Base-by-base conservation (phyloP, 2,888 invertebrate species). In the Synergus japonicus region DNA sequence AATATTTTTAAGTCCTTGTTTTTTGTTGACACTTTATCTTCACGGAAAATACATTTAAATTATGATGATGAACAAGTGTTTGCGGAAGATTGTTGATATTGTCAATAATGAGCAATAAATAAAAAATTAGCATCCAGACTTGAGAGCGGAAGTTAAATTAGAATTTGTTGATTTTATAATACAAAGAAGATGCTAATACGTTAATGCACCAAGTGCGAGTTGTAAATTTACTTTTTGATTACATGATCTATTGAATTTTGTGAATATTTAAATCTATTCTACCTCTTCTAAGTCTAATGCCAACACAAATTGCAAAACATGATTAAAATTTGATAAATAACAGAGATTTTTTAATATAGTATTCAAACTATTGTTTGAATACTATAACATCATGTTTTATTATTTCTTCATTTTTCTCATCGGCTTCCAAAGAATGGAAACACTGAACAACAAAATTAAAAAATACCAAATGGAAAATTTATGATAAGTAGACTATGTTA, bases 221-320 rank as follows among this genome's bases (percentile, higher is more conserved):
- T 44, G 66, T n/a, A 79, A 78, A 60, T 18, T 58, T 12, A 63
- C 63, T 29, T 63, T 63, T 63, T 63, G 12, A 29, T 63, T 63
- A 29, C 22, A 63, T 29, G 13, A 10, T 4, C 13, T 13, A 29
- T 29, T 29, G 29, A 22, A 63, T 29, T 13, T 46, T 10, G 3
- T 58, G 4, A 18, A 18, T 18, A 18, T 63, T 9, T 63, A 63
- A 63, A 2, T 5, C 9, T 58, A 58, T 58, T 58, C 58, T 58
- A 58, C 18, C 9, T 18, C 18, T 18, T 58, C 18, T n/a, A n/a
- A 5, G n/a, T 18, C 18, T 9, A 58, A 13, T 49, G 13, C 2
- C 0, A 58, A 58, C 18, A 58, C 18, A 58, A 63, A 29, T 29
- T 29, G 29, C 3, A 29, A 29, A 29, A 29, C 29, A 29, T 3